These are phyloP conservation scores for Phoxinus phoxinus DNA, from an alignment of 2,113 vertebrate genomes.

Conservation along the genomic window DNA sequence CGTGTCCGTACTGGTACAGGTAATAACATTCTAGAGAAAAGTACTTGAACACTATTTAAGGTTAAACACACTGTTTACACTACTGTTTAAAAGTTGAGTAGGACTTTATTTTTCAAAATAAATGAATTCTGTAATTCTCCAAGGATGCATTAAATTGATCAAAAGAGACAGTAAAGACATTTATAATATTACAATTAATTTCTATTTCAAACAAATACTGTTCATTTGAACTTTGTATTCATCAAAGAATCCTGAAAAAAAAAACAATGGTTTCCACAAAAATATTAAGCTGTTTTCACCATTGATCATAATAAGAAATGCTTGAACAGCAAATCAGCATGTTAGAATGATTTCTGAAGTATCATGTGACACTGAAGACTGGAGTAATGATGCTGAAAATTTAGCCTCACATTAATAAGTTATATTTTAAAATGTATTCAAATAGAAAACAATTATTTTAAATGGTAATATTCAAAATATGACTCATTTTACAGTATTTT, in stretches of 20 bases:
- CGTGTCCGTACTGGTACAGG: conserved; percentile 95
- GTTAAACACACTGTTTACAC: not conserved
- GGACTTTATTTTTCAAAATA: not conserved
- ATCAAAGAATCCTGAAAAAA: not conserved
- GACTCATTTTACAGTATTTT: too few relatives aligned
- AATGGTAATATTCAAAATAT: too few relatives aligned
- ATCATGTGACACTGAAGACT: too few relatives aligned
- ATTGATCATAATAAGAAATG: not conserved
- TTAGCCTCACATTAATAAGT: too few relatives aligned
- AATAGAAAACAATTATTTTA: too few relatives aligned
- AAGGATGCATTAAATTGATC: not conserved
- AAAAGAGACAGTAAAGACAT: too few relatives aligned
- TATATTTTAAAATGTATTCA: too few relatives aligned
- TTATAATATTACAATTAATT: not conserved
- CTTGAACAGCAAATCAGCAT: too few relatives aligned
- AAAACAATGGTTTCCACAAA: not conserved
- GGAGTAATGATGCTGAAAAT: too few relatives aligned
- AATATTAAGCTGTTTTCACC: not conserved
- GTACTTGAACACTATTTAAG: not conserved
- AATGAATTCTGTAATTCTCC: not conserved
- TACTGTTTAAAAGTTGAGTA: not conserved
- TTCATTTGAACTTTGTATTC: not conserved
- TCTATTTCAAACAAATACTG: not conserved
- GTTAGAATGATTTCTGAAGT: too few relatives aligned
- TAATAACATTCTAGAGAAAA: conserved; percentile 59